Base-by-base conservation (phyloP, 2,113 vertebrate species). In the Ceyx margarethae region DNA sequence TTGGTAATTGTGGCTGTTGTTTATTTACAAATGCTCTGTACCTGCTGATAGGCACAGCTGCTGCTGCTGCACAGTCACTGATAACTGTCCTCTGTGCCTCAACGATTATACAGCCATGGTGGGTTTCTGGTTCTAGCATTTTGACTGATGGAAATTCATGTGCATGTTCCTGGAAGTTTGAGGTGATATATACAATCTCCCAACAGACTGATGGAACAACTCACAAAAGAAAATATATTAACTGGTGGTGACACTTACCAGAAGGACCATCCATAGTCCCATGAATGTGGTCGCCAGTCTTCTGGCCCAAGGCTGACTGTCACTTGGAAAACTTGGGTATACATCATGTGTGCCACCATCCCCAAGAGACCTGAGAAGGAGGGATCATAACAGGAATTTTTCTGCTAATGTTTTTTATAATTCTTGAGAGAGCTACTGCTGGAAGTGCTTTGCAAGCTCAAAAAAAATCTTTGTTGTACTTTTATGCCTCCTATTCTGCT, bases 301-400 rank as follows among this genome's bases (percentile, higher is more conserved):
- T 99, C 99, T 29, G 99, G 99, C 33, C 99, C 99, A 96, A 98
- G 93, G 76, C 98, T 99, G 94, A 98, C 98, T 11, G 98, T 99
- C 96, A 99, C 99, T 98, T 99, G 99, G 96, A 99, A 99, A 87
- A 99, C 99, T 96, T 99, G 98, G 16, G 98, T 99, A 83, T 99
- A 99, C 98, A 98, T 98, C 99, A 99, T 98, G 91, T 99, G 99
- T 87, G 98, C 99, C 97, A 98, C 98, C 98, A 99, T 99, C 35
- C 99, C 99, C 81, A 99, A 95, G 64, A 99, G 98, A 91, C 99
- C 99, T 99, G 95, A 23, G 89, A 89, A 95, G 64, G 11, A 95
- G 60, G 68, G 92, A 82, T 87, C 25, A 80, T 23, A 89, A 85
- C 15, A 91, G 78, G 53, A 72, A n/a, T 43, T 68, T 86, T 83